A percentile compares a stretch with the other conserved stretches of the same genome.
These are phyloP conservation scores for Engystomops pustulosus DNA, from an alignment of 2,113 vertebrate species.

Conservation along the genomic window DNA sequence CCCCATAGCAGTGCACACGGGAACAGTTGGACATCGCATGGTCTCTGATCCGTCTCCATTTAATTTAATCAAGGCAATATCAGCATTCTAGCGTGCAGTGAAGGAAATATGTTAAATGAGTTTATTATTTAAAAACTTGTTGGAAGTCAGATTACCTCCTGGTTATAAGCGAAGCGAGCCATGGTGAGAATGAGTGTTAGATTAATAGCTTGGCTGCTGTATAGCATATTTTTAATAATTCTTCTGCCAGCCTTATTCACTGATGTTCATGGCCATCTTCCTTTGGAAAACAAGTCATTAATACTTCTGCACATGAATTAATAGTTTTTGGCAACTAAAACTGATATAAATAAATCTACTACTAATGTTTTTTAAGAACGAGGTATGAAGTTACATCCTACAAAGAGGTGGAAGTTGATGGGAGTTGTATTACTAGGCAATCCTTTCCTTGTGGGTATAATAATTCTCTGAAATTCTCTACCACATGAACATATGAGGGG, in stretches of 20 bases:
- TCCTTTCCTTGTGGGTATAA: too few species aligned
- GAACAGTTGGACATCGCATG: slow-evolving; percentile 58
- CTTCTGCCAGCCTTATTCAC: background rate
- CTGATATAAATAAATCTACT: background rate
- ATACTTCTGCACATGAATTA: background rate
- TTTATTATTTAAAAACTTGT: slow-evolving; percentile 35
- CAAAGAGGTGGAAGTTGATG: background rate
- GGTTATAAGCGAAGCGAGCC: background rate
- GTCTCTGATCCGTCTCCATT: slow-evolving; percentile 8
- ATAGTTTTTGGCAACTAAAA: background rate
- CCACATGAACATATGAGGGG: too few species aligned
- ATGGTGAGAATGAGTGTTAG: background rate
- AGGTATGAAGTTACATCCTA: background rate
- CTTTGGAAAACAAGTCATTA: background rate
- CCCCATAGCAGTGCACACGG: slow-evolving; percentile 18
- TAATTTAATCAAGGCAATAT: slow-evolving; percentile 26
- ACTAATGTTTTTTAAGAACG: background rate
- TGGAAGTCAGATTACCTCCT: slow-evolving; percentile 12
- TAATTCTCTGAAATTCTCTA: too few species aligned
- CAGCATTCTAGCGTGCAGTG: background rate
- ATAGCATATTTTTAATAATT: background rate
- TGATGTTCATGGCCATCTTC: background rate
- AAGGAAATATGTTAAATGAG: slow-evolving; percentile 22
- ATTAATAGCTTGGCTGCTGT: background rate
- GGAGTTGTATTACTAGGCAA: background rate